Evolutionary conservation across 2,797 vertebrate species (phyloP).

Genomic region (Dallia pectoralis): DNA sequence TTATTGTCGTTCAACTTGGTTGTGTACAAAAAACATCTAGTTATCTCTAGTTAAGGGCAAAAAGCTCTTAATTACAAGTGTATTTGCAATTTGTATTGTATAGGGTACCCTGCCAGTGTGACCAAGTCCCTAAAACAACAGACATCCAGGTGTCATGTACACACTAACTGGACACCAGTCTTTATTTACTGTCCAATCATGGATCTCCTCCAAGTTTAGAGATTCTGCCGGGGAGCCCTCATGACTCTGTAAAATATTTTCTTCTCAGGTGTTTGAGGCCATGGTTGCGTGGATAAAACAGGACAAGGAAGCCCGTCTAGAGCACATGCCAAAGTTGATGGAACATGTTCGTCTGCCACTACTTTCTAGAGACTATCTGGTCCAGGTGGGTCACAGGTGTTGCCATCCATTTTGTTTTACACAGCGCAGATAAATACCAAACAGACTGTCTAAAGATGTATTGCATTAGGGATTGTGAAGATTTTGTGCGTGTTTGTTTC

Average conservation of each 20-base stretch:
- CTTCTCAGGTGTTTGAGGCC: conserved; percentile 89
- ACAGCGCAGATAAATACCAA: neutral
- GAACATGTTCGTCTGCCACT: conserved; percentile 94
- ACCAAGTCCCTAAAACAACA: too few relatives aligned
- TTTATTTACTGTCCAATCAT: neutral
- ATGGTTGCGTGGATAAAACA: conserved; percentile 96
- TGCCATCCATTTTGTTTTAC: neutral
- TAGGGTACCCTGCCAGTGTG: too few relatives aligned
- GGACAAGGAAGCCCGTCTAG: conserved; percentile 86
- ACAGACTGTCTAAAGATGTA: neutral
- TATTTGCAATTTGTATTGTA: too few relatives aligned
- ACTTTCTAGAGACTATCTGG: conserved; percentile 90
- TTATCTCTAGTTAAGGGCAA: too few relatives aligned
- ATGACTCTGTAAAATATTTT: neutral
- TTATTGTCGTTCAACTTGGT: too few relatives aligned
- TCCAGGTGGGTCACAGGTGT: conserved; percentile 79
- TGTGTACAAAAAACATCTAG: too few relatives aligned
- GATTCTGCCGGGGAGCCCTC: neutral
- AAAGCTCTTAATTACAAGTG: too few relatives aligned
- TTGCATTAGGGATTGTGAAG: neutral
- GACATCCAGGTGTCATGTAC: neutral
- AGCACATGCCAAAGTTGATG: conserved; percentile 94
- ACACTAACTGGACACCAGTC: conserved; percentile 23
- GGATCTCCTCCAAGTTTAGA: neutral
- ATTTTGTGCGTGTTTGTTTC: neutral